phyloP scores from a whole-genome alignment of 1,140 invertebrate species.

The Colletes gigas region DNA sequence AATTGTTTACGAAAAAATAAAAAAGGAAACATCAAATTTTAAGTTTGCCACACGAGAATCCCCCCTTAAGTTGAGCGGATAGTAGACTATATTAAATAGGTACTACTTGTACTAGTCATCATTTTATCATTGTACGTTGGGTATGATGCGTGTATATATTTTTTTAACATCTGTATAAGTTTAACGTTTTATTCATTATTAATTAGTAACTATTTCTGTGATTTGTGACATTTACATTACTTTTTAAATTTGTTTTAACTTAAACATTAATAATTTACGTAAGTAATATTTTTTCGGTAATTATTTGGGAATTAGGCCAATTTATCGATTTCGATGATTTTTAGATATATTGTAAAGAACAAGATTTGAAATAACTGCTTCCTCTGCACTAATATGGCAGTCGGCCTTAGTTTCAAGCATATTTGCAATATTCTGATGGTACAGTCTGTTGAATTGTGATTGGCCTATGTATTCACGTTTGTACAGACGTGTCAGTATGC shows the following conservation, averaged over 20 bases:
- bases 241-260: neutral
- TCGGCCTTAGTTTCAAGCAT: too few species aligned
- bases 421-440: too few species aligned
- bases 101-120: too few species aligned
- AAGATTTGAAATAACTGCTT: neutral
- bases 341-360: too few species aligned
- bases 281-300: neutral
- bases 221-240: neutral
- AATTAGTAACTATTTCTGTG: neutral
- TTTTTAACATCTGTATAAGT: neutral
- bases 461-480: too few species aligned
- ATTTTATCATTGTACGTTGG: neutral
- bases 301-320: neutral
- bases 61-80: neutral
- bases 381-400: too few species aligned
- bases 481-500: too few species aligned
- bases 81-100: conserved; percentile 2
- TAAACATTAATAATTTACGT: neutral
- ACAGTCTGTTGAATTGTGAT: too few species aligned
- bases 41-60: too few species aligned
- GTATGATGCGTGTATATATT: neutral
- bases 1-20: too few species aligned
- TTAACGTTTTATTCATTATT: neutral
- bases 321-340: too few species aligned
- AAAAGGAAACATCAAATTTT: too few species aligned